phyloP scores from a whole-genome alignment of 1,140 invertebrate species.

The Cydia amplana region DNA sequence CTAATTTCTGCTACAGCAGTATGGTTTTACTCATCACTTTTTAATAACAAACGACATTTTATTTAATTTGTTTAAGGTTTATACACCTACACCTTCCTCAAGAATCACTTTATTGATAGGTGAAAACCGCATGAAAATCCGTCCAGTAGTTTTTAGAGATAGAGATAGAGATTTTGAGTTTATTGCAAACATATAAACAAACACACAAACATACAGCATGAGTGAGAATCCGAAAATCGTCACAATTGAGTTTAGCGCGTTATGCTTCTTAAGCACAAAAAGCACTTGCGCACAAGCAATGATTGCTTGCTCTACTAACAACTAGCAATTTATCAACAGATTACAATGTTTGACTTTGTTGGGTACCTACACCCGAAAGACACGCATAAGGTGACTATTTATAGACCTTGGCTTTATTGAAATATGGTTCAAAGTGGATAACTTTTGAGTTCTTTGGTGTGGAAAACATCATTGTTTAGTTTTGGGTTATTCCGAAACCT shows the following conservation, averaged over 20 bases:
- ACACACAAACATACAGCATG: too few relatives aligned
- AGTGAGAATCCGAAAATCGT: neutral
- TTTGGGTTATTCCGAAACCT: neutral
- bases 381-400: too few relatives aligned
- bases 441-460: neutral
- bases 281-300: neutral
- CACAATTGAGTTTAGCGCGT: neutral
- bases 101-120: too few relatives aligned
- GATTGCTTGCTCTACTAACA: neutral
- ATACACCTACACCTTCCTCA: too few relatives aligned
- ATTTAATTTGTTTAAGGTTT: too few relatives aligned
- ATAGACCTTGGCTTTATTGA: neutral
- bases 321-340: neutral
- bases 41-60: too few relatives aligned
- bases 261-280: neutral
- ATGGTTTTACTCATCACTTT: too few relatives aligned
- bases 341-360: neutral
- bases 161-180: too few relatives aligned
- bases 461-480: neutral
- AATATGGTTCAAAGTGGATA: neutral
- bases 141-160: too few relatives aligned
- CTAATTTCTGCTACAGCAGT: too few relatives aligned
- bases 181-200: too few relatives aligned
- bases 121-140: too few relatives aligned
- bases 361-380: neutral